phyloP scores from a whole-genome alignment of 2,888 invertebrate species.

The Capitulum mitella region DNA sequence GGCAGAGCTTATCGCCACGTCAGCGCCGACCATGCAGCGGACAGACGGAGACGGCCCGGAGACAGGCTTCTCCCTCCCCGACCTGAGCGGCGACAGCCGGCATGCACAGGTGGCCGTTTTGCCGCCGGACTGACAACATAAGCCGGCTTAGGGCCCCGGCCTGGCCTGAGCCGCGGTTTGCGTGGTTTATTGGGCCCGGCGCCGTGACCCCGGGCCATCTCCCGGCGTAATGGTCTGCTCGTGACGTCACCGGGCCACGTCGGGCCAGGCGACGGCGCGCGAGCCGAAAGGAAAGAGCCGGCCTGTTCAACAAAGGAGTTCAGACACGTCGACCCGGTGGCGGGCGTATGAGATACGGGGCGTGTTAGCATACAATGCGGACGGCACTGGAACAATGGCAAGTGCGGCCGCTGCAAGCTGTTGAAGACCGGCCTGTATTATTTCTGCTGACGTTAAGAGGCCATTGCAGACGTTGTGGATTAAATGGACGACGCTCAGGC shows the following conservation, averaged over 20 bases:
- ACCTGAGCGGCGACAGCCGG: too few relatives aligned
- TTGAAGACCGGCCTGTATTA: background rate
- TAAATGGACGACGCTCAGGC: background rate
- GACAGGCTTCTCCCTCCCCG: too few relatives aligned
- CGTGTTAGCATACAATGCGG: slow-evolving; percentile 13
- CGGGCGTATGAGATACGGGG: background rate
- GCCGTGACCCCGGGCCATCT: too few relatives aligned
- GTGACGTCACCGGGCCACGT: too few relatives aligned
- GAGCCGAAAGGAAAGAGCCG: background rate
- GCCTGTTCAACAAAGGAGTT: background rate
- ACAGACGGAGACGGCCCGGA: background rate
- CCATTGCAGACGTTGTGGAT: background rate
- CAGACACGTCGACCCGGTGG: background rate
- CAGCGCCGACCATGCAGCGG: too few relatives aligned
- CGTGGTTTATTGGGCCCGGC: too few relatives aligned
- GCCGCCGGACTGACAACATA: too few relatives aligned
- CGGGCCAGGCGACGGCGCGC: background rate
- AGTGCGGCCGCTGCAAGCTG: background rate
- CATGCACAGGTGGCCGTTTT: too few relatives aligned
- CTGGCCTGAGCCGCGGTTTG: too few relatives aligned
- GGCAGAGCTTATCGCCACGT: too few relatives aligned
- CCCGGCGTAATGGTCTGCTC: too few relatives aligned
- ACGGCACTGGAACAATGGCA: background rate
- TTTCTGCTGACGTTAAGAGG: background rate
- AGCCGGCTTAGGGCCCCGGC: too few relatives aligned